Percentiles rank a stretch among this genome's conserved stretches.
Evolutionary conservation across 2,113 vertebrate genomes (phyloP).

Genomic region (Guaruba guarouba): DNA sequence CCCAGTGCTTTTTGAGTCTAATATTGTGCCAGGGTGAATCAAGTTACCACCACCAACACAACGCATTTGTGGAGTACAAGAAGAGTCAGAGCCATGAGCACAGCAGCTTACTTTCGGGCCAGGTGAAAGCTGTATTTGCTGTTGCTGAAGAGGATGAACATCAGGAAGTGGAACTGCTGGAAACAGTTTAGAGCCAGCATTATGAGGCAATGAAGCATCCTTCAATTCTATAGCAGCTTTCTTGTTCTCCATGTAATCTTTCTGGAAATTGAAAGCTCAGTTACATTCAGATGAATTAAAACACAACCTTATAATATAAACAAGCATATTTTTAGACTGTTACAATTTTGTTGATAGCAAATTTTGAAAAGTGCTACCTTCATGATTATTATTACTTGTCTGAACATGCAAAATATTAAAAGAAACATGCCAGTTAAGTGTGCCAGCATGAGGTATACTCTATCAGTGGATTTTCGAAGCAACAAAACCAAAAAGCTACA

Average conservation of each 20-base stretch:
- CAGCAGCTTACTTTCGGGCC: slow-evolving; percentile 94
- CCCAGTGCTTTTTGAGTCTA: slow-evolving; percentile 76
- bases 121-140: slow-evolving; percentile 77
- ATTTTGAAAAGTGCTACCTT: background rate
- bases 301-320: background rate
- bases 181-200: slow-evolving; percentile 75
- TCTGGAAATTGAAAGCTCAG: slow-evolving; percentile 71
- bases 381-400: background rate
- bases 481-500: background rate
- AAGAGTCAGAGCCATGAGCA: slow-evolving; percentile 81
- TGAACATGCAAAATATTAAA: background rate
- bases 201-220: slow-evolving; percentile 85
- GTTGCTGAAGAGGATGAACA: slow-evolving; percentile 77
- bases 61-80: slow-evolving; percentile 72
- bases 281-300: background rate
- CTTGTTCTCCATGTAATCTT: slow-evolving; percentile 89
- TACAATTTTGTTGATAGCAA: background rate
- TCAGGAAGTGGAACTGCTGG: slow-evolving; percentile 81
- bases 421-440: background rate
- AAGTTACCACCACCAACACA: slow-evolving; percentile 76
- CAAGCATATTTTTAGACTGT: background rate
- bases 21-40: slow-evolving; percentile 73
- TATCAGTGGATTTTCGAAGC: background rate
- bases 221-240: slow-evolving; percentile 85
- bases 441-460: background rate